Base-by-base conservation (phyloP, 2,888 invertebrate species). In the Glaucopsyche alexis region DNA sequence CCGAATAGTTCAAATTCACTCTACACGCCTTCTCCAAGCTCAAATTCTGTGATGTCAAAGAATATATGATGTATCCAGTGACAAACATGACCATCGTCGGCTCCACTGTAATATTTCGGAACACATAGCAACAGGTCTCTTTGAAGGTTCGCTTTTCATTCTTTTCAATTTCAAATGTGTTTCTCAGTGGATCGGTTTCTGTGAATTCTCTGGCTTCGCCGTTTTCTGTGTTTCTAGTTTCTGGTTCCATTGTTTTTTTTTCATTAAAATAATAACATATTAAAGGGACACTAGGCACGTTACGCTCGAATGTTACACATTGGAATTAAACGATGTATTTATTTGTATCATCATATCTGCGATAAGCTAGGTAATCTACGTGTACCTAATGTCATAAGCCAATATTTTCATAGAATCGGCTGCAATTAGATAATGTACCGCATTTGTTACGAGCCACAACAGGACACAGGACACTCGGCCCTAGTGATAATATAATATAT, bases 21-120 rank as follows among this genome's bases (percentile, higher is more conserved):
- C 97, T 90, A 81, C 97, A 97, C 0, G 97, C 97, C 84, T 97
- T 97, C 83, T 97, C 97, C 77, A 97, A 90, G 82, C 95, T 96
- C 11, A 97, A 87, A 86, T 97, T 97, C 84, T 97, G 97, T 4
- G 96, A 95, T 38, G 96, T 96, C 74, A 96, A 82, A 66, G 94
- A 93, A 0, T 95, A 94, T n/a, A 94, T 79, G 29, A 94, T 83
- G 0, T 77, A 75, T 0, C 84, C 73, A 29, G 86, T 38, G 0
- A 90, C 75, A 52, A 88, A 89, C 5, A 90, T 14, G 0, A 85
- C 74, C 79, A 87, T 82, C 1, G 82, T 80, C 9, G 91, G 91
- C 72, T 92, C 92, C 6, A 92, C 78, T 0, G 91, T 89, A 11
- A 88, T 78, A 75, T 88, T 88, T 71, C 73, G 78, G 0, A 84